A percentile compares a stretch with the other conserved stretches of the same genome.
Evolutionary conservation across 2,797 vertebrate genomes (phyloP).

Genomic region (Corythornis leucogaster): DNA sequence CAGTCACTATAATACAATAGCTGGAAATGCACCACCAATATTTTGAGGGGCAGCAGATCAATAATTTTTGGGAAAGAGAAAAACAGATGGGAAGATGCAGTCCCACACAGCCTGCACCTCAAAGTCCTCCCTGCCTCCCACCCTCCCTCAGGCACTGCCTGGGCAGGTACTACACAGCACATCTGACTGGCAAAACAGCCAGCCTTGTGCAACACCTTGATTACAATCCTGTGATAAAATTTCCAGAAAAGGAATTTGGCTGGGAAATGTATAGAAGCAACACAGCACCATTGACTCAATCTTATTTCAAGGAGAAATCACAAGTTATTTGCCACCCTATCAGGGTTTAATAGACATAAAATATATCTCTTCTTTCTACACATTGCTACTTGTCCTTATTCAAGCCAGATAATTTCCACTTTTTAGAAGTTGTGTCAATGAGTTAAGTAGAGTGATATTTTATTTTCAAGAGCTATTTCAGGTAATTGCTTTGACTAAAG

Average conservation of each 20-base stretch:
- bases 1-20: slow-evolving; percentile 6
- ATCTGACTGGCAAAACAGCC: not conserved
- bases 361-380: not conserved
- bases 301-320: not conserved
- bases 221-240: not conserved
- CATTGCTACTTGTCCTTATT: not conserved
- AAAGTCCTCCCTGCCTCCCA: not conserved
- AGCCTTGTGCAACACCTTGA: not conserved
- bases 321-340: not conserved
- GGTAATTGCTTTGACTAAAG: slow-evolving; percentile 22
- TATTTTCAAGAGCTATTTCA: not conserved
- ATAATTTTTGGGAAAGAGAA: not conserved
- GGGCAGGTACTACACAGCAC: not conserved
- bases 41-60: not conserved
- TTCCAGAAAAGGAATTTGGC: not conserved
- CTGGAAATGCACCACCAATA: not conserved
- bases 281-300: not conserved
- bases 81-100: not conserved
- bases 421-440: not conserved
- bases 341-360: not conserved
- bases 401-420: not conserved
- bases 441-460: not conserved
- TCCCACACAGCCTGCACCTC: not conserved
- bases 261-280: not conserved
- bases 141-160: not conserved